These are phyloP conservation scores for Nomada fucata DNA, from an alignment of 2,888 invertebrate species.

Conservation along the genomic window DNA sequence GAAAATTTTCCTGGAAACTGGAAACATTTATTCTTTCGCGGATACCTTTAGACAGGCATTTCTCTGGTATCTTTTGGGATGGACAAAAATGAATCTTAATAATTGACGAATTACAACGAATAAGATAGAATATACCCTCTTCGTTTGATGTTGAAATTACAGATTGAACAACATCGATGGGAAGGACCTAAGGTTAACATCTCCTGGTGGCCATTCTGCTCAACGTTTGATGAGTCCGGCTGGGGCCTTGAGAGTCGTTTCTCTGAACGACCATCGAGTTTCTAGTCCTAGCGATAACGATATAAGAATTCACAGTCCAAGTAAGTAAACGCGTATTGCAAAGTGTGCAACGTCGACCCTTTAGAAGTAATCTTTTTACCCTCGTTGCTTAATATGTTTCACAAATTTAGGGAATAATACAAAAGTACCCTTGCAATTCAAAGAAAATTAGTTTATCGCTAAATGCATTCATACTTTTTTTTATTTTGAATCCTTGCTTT, in stretches of 20 bases:
- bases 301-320: constrained; percentile 75
- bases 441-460: too few relatives aligned
- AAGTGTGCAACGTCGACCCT: not conserved
- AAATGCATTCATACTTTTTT: too few relatives aligned
- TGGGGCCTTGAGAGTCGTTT: constrained; percentile 75
- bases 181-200: constrained; percentile 73
- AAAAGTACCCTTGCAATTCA: too few relatives aligned
- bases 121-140: too few relatives aligned
- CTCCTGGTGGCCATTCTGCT: constrained; percentile 72
- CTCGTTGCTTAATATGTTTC: too few relatives aligned
- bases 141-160: constrained; percentile 31
- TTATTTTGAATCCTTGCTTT: too few relatives aligned
- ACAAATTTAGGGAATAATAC: too few relatives aligned
- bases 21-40: not conserved
- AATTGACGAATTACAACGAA: not conserved
- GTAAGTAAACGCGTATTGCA: constrained; percentile 67
- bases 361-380: too few relatives aligned
- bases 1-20: not conserved
- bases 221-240: constrained; percentile 77
- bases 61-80: not conserved
- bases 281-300: constrained; percentile 81
- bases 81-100: too few relatives aligned
- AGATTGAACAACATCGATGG: constrained; percentile 65
- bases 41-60: too few relatives aligned
- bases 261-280: constrained; percentile 78